phyloP scores from a whole-genome alignment of 2,797 vertebrate genomes.

The Lates japonicus region DNA sequence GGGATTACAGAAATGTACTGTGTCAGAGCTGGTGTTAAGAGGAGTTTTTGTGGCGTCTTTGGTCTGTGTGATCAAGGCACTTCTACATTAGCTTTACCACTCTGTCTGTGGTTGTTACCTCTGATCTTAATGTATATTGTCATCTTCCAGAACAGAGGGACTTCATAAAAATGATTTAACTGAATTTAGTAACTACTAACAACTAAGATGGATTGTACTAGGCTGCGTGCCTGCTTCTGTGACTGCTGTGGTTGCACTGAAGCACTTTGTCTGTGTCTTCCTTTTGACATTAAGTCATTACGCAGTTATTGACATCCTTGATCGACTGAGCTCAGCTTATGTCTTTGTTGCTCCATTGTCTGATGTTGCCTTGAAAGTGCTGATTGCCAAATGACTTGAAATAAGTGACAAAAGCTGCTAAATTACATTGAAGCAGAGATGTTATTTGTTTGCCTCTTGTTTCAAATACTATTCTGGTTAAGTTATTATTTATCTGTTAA shows the following conservation, averaged over 20 bases:
- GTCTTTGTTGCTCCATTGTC: background rate
- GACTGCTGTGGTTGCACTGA: background rate
- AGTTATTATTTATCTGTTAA: too few species aligned
- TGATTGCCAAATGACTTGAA: too few species aligned
- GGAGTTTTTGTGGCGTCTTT: slow-evolving; percentile 11
- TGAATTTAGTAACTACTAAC: too few species aligned
- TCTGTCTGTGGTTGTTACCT: background rate
- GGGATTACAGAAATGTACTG: background rate
- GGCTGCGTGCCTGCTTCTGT: too few species aligned
- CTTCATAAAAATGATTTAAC: too few species aligned
- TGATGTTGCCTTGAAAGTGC: background rate
- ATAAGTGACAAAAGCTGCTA: too few species aligned
- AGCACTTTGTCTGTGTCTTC: background rate
- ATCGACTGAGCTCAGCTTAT: background rate
- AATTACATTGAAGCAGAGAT: too few species aligned
- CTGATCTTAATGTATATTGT: background rate
- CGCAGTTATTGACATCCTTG: background rate
- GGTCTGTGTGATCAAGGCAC: background rate
- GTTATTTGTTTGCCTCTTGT: too few species aligned
- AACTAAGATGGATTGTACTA: background rate
- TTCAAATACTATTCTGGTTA: too few species aligned
- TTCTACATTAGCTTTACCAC: background rate
- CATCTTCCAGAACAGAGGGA: too few species aligned
- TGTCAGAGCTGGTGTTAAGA: background rate
- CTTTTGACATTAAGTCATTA: background rate